A percentile compares a stretch with the other conserved stretches of the same genome.
phyloP scores from a whole-genome alignment of 2,888 invertebrate species.

The Chymomyza amoena region DNA sequence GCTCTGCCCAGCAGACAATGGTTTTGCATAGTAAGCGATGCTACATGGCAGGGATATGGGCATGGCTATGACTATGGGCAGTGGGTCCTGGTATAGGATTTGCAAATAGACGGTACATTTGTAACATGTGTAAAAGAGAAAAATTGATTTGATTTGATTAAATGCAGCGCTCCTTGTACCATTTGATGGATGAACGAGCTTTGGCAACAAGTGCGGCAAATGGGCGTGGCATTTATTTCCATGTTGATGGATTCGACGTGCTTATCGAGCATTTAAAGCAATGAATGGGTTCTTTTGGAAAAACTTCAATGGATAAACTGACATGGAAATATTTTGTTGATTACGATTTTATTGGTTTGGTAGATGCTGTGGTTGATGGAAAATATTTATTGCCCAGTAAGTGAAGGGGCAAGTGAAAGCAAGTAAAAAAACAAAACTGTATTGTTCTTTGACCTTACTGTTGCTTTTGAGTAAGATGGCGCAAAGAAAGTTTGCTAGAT shows the following conservation, averaged over 20 bases:
- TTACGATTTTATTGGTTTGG: no score
- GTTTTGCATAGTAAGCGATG: slow-evolving; percentile 47
- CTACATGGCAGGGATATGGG: no score
- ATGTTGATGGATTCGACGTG: neutral
- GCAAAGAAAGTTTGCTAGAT: no score
- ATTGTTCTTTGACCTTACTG: no score
- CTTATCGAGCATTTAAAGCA: neutral
- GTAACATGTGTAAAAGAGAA: slow-evolving; percentile 45
- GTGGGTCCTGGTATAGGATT: slow-evolving; percentile 10
- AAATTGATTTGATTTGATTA: slow-evolving; percentile 63
- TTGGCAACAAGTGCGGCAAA: slow-evolving; percentile 53
- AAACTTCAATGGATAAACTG: no score
- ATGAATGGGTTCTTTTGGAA: no score
- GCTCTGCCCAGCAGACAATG: slow-evolving; percentile 44
- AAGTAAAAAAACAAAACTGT: no score
- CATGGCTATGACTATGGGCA: neutral
- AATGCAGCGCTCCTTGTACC: slow-evolving; percentile 25
- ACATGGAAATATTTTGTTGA: no score
- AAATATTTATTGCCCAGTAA: no score
- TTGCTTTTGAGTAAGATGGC: no score
- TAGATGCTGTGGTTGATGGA: no score
- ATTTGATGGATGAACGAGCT: slow-evolving; percentile 16
- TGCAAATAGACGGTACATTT: slow-evolving; percentile 41
- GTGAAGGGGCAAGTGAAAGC: no score
- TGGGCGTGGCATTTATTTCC: slow-evolving; percentile 6